phyloP scores from a whole-genome alignment of 2,113 vertebrate genomes.

The Odontophorus gujanensis region DNA sequence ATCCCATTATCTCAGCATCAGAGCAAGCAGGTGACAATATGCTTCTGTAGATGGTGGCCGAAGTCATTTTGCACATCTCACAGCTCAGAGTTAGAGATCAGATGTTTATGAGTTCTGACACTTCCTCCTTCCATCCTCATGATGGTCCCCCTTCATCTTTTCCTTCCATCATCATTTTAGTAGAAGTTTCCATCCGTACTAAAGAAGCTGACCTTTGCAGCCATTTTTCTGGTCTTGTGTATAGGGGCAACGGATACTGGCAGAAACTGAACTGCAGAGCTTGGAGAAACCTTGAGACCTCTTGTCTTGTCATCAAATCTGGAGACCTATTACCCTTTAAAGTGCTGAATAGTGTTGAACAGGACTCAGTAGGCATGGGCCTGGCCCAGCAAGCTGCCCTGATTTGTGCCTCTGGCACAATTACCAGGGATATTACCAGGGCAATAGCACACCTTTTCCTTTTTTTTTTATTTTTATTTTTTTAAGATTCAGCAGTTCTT shows the following conservation, averaged over 20 bases:
- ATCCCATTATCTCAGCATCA: not conserved
- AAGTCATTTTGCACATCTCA: not conserved
- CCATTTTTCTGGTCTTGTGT: not conserved
- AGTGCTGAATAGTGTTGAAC: not conserved
- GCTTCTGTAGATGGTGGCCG: not conserved
- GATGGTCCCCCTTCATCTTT: not conserved
- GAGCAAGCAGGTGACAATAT: not conserved
- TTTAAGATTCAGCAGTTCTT: not conserved
- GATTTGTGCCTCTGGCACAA: not conserved
- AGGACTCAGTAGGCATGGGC: not conserved
- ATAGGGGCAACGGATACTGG: not conserved
- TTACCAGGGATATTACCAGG: too few species aligned
- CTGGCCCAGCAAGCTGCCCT: not conserved
- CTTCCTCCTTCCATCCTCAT: not conserved
- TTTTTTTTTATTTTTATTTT: not conserved
- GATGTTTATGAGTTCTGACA: not conserved
- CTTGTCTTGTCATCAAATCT: not conserved
- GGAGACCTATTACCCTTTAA: not conserved
- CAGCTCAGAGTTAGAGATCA: not conserved
- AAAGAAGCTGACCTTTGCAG: not conserved
- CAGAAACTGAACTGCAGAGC: not conserved
- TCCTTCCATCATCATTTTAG: not conserved
- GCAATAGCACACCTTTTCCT: too few species aligned
- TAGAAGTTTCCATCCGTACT: not conserved
- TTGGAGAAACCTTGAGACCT: not conserved